Base-by-base conservation (phyloP, 2,113 vertebrate genomes). In the Gambusia affinis region DNA sequence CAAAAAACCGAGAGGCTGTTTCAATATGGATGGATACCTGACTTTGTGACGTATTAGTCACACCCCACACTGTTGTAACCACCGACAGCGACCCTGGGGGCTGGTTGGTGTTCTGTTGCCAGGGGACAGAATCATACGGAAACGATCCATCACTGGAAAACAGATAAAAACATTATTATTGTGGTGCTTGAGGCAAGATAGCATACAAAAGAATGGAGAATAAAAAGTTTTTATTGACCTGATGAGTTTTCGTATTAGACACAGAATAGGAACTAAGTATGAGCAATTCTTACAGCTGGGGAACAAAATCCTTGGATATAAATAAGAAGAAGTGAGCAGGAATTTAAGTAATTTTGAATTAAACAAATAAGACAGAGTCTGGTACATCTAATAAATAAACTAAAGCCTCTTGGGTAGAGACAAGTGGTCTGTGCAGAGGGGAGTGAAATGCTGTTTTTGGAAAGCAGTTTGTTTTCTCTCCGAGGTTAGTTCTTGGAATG, bases 61-160 rank as follows among this genome's bases (percentile, higher is more conserved):
- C 98, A 84, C 98, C 97, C 98, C 98, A 99, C 92, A 99, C 97
- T 28, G 98, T 99, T 85, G 98, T 99, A 93, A 99, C 98, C 93
- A 99, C 98, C 0, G 98, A 99, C 72, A 99, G 91, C 73, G 97
- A 98, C 85, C 98, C 98, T 54, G 98, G 97, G 83, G 98, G 97
- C 92, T 99, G 98, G 94, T 96, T 99, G 91, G 95, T 93, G 83
- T 97, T 99, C 94, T 99, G 98, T 94, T 99, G 98, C 98, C 98
- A 99, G 77, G 98, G 97, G 93, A 99, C 98, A 88, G 97, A 96
- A 92, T 99, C 98, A 28, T 99, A 99, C 85, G 97, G 96, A 94
- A 99, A 99, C 72, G 97, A 97, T 91, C 98, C 98, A 99, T 99
- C 98, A 94, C 98, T 91, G 79, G 91, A 85, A 85, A 84, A 78